Conservation (phyloP, 1,140 invertebrate genomes). For the Hylyphantes graminicola region DNA sequence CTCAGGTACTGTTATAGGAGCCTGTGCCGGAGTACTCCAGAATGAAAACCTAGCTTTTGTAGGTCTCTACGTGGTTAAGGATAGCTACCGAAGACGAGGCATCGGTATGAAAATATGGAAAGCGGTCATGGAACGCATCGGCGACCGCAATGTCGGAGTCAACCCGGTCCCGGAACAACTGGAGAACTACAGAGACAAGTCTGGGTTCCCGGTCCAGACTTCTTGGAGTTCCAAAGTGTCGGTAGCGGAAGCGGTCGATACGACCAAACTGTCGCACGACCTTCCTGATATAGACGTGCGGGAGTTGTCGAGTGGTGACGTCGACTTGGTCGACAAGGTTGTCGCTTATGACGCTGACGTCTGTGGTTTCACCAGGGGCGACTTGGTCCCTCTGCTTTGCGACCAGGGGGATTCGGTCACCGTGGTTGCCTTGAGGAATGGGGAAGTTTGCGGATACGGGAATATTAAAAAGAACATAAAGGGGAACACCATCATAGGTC, state of each 20-base stretch:
- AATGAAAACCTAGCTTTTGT: conserved; percentile 61
- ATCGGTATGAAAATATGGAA: conserved; percentile 62
- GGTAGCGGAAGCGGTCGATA: not conserved
- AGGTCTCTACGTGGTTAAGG: conserved; percentile 62
- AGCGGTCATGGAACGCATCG: conserved; percentile 60
- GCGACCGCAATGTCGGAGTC: conserved; percentile 60
- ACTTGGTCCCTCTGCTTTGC: conserved; percentile 1
- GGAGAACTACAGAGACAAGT: conserved; percentile 61
- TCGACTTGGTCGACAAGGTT: not conserved
- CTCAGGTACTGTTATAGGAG: conserved; percentile 61
- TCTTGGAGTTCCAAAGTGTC: not conserved
- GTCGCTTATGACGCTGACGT: conserved; percentile 15
- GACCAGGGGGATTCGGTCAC: conserved; percentile 18
- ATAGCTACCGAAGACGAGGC: conserved; percentile 58
- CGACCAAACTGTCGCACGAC: not conserved
- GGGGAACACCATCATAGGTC: conserved; percentile 59
- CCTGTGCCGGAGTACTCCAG: conserved; percentile 60
- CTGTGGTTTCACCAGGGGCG: conserved; percentile 23
- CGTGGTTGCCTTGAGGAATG: not conserved
- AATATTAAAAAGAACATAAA: conserved; percentile 60
- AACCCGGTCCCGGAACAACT: conserved; percentile 62
- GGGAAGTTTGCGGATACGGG: conserved; percentile 60
- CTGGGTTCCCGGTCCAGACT: conserved; percentile 55
- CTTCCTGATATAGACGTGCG: not conserved
- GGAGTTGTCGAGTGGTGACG: not conserved